phyloP scores from a whole-genome alignment of 2,888 invertebrate genomes.

The Eupithecia pulchellata region DNA sequence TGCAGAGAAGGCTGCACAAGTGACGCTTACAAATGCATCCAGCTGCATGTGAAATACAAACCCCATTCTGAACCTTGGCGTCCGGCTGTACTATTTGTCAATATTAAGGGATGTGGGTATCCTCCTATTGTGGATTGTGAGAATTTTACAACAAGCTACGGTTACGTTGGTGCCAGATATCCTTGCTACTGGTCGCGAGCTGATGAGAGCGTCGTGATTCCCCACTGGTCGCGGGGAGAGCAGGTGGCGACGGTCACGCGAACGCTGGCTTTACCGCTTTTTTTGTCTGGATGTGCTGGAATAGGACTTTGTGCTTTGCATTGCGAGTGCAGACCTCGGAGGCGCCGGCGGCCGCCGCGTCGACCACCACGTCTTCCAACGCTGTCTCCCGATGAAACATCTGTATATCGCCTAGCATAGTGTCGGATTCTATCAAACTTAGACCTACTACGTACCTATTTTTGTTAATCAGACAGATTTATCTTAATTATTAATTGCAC shows the following conservation, averaged over 20 bases:
- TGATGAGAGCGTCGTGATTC: slow-evolving; percentile 92
- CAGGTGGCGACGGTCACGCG: slow-evolving; percentile 93
- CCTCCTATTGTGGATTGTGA: slow-evolving; percentile 91
- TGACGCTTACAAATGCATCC: slow-evolving; percentile 89
- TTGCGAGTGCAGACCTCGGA: slow-evolving; percentile 92
- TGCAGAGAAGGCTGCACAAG: slow-evolving; percentile 93
- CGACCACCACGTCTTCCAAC: slow-evolving; percentile 86
- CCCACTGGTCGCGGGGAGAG: slow-evolving; percentile 92
- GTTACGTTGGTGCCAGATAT: slow-evolving; percentile 88
- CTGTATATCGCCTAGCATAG: slow-evolving; percentile 77
- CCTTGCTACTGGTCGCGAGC: slow-evolving; percentile 90
- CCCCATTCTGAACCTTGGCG: slow-evolving; percentile 79
- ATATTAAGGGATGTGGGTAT: slow-evolving; percentile 94
- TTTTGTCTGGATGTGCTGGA: slow-evolving; percentile 93
- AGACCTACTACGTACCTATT: neutral
- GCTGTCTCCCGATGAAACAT: slow-evolving; percentile 84
- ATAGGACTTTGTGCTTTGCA: slow-evolving; percentile 94
- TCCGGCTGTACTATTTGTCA: slow-evolving; percentile 89
- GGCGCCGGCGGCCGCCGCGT: slow-evolving; percentile 87
- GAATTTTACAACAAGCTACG: slow-evolving; percentile 90
- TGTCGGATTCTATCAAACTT: slow-evolving; percentile 1
- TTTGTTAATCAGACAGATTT: neutral
- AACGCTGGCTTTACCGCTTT: slow-evolving; percentile 93
- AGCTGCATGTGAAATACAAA: slow-evolving; percentile 88
- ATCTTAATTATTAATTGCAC: slow-evolving; percentile 36